Evolutionary conservation across 2,797 vertebrate genomes (phyloP).

Genomic region (Fistularia tabacaria): DNA sequence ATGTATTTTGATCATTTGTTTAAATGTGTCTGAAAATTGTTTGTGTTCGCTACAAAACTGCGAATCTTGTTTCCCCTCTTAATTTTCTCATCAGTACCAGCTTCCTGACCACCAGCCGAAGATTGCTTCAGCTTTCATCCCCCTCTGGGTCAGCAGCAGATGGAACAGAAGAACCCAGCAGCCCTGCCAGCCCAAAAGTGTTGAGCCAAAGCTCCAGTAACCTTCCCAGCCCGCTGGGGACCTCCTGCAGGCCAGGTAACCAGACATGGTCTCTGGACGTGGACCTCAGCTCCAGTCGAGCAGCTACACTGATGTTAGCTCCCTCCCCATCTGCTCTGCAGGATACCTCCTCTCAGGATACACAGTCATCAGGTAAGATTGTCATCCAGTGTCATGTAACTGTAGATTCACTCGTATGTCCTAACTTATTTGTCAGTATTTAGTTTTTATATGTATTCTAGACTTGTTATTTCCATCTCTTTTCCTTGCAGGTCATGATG

Average conservation of each 20-base stretch:
- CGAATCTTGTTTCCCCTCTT: not conserved
- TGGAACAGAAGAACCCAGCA: constrained; percentile 64
- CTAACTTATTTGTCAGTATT: not conserved
- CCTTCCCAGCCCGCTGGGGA: constrained; percentile 67
- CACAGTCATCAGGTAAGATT: constrained; percentile 74
- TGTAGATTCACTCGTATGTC: not conserved
- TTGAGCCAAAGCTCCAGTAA: constrained; percentile 74
- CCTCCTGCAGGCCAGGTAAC: constrained; percentile 52
- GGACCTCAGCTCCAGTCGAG: constrained; percentile 47
- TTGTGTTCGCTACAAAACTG: not conserved
- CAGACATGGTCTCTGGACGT: constrained; percentile 57
- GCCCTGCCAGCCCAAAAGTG: constrained; percentile 60
- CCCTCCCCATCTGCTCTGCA: constrained; percentile 69
- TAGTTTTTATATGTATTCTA: not conserved
- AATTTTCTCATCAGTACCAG: constrained; percentile 65
- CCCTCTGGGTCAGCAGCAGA: constrained; percentile 55
- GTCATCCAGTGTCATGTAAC: not conserved
- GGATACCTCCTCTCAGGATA: constrained; percentile 77
- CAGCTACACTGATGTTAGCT: constrained; percentile 37
- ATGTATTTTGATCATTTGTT: not conserved
- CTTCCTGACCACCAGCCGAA: constrained; percentile 72
- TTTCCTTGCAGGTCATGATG: constrained; percentile 69
- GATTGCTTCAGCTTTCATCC: constrained; percentile 60
- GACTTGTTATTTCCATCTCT: constrained; percentile 1
- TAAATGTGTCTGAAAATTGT: not conserved